Percentiles rank a stretch among this genome's conserved stretches.
These are phyloP conservation scores for Bombus impatiens DNA, from an alignment of 1,140 invertebrate species.

Conservation along the genomic window DNA sequence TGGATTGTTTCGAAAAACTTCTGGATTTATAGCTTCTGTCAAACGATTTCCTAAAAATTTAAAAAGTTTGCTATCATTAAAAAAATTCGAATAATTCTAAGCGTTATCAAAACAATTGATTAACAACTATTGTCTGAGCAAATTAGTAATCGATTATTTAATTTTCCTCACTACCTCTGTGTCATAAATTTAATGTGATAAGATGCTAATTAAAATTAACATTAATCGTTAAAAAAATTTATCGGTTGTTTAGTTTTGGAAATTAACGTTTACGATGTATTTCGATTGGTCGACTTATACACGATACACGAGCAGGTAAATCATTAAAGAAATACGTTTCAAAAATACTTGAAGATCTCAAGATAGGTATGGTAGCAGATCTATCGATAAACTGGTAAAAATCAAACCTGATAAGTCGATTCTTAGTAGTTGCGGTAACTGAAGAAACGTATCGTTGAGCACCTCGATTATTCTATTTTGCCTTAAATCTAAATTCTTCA, in stretches of 20 bases:
- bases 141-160: not conserved
- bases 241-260: not conserved
- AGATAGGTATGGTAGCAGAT: not conserved
- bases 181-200: not conserved
- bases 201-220: not conserved
- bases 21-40: slow-evolving; percentile 83
- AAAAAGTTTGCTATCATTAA: too few species aligned
- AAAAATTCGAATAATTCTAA: not conserved
- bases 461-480: slow-evolving; percentile 71
- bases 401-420: slow-evolving; percentile 76
- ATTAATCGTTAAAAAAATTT: not conserved
- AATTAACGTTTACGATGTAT: not conserved
- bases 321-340: not conserved
- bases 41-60: slow-evolving; percentile 84
- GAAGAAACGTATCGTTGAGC: slow-evolving; percentile 64
- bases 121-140: not conserved
- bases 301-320: too few species aligned
- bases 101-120: not conserved
- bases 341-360: not conserved
- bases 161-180: not conserved
- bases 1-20: slow-evolving; percentile 85
- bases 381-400: not conserved
- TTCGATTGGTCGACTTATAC: not conserved
- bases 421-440: slow-evolving; percentile 67
- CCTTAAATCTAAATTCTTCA: slow-evolving; percentile 69